Percentiles rank a stretch among this genome's conserved stretches.
Conservation (phyloP, 2,113 vertebrate species). For the Lanius ludovicianus region DNA sequence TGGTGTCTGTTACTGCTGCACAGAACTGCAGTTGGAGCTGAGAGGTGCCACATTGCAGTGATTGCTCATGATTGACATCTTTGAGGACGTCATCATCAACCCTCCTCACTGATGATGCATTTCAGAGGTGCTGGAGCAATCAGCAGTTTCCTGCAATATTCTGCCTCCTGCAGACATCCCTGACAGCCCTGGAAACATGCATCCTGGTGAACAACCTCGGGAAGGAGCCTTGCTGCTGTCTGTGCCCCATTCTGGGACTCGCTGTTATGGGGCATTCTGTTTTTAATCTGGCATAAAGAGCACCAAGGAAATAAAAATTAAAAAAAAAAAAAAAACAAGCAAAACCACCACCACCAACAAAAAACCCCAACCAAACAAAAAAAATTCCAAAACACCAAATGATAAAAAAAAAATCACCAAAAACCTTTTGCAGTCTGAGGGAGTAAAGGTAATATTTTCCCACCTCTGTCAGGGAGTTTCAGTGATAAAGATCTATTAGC, state of each 20-base stretch:
- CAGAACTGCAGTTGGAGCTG: background rate
- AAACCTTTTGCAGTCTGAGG: background rate
- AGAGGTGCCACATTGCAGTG: background rate
- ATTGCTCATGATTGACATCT: background rate
- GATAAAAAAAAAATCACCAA: fast-evolving
- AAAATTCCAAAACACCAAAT: background rate
- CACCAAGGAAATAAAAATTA: conserved; percentile 47
- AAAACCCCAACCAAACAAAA: background rate
- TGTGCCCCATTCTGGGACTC: conserved; percentile 28
- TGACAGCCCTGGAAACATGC: background rate
- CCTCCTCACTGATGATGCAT: background rate
- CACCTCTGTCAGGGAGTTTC: background rate
- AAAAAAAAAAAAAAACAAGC: background rate
- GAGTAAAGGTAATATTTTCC: background rate
- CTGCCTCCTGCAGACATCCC: background rate
- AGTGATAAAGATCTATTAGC: background rate
- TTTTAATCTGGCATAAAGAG: conserved; percentile 18
- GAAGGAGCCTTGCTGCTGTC: background rate
- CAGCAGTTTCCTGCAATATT: background rate
- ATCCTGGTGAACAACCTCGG: background rate
- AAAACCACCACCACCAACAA: background rate
- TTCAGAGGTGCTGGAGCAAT: conserved; percentile 18
- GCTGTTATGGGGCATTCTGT: background rate
- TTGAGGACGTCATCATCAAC: background rate
- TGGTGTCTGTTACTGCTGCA: background rate